phyloP scores from a whole-genome alignment of 2,113 vertebrate genomes.

The Brienomyrus longianalis region DNA sequence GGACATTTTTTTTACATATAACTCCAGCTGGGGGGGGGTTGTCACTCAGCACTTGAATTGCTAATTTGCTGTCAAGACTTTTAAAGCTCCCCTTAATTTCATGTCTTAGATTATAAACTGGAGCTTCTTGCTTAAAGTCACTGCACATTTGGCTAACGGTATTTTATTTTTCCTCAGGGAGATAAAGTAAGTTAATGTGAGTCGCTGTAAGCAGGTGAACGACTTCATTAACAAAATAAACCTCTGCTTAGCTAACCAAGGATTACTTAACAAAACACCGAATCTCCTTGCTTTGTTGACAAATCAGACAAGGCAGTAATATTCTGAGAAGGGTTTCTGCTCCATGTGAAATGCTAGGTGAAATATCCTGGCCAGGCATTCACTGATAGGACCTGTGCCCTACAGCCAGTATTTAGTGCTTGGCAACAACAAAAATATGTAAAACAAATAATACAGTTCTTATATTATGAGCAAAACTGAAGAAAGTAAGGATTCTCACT shows the following conservation, averaged over 20 bases:
- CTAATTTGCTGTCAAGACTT: neutral
- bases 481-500: neutral
- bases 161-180: neutral
- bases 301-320: neutral
- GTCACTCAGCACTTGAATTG: neutral
- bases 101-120: neutral
- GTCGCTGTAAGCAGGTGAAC: neutral
- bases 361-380: neutral
- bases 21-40: neutral
- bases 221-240: neutral
- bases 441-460: neutral
- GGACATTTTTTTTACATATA: neutral
- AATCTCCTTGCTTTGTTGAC: neutral
- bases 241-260: neutral
- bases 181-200: neutral
- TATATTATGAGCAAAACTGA: neutral
- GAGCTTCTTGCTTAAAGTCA: neutral
- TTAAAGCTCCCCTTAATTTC: neutral
- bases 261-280: neutral
- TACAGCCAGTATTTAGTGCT: neutral
- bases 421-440: neutral
- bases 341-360: neutral
- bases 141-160: neutral
- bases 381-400: neutral
- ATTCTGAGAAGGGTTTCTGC: neutral